Conservation (phyloP, 2,797 vertebrate genomes). For the Amniataba percoides region DNA sequence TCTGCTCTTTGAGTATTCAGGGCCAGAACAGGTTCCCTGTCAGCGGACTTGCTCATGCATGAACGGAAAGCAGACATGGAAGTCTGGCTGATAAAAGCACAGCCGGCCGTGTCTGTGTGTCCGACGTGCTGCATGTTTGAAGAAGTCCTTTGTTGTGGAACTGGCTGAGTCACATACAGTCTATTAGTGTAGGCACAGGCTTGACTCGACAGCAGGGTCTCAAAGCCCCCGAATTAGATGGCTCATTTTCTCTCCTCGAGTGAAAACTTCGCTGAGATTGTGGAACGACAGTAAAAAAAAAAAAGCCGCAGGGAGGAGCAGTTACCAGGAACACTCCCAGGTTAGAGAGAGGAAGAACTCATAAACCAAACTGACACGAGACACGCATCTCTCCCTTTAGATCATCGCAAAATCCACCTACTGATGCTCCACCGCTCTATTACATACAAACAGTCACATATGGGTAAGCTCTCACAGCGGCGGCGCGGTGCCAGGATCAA, state of each 20-base stretch:
- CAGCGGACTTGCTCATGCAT: constrained; percentile 49
- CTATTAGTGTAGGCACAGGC: constrained; percentile 25
- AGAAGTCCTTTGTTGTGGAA: constrained; percentile 55
- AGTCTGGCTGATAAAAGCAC: constrained; percentile 57
- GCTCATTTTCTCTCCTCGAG: constrained; percentile 45
- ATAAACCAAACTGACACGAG: constrained; percentile 22
- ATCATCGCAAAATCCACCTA: constrained; percentile 40
- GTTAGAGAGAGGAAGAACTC: constrained; percentile 29
- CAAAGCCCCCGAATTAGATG: constrained; percentile 49
- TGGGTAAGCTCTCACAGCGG: constrained; percentile 50
- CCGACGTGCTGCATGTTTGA: constrained; percentile 47
- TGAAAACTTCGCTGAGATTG: constrained; percentile 41
- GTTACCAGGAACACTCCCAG: constrained; percentile 14
- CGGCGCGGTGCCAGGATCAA: constrained; percentile 71
- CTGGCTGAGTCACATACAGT: constrained; percentile 33
- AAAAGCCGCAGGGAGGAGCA: constrained; percentile 18
- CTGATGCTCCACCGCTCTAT: constrained; percentile 45
- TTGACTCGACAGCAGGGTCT: constrained; percentile 41
- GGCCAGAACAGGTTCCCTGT: constrained; percentile 39
- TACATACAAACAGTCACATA: constrained; percentile 49
- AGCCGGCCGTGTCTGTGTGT: constrained; percentile 20
- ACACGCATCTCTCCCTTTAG: constrained; percentile 22
- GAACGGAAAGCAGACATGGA: constrained; percentile 54
- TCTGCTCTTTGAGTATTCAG: constrained; percentile 19
- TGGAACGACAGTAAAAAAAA: constrained; percentile 13